phyloP scores from a whole-genome alignment of 2,888 invertebrate species.

The Sclerodermus sp. region DNA sequence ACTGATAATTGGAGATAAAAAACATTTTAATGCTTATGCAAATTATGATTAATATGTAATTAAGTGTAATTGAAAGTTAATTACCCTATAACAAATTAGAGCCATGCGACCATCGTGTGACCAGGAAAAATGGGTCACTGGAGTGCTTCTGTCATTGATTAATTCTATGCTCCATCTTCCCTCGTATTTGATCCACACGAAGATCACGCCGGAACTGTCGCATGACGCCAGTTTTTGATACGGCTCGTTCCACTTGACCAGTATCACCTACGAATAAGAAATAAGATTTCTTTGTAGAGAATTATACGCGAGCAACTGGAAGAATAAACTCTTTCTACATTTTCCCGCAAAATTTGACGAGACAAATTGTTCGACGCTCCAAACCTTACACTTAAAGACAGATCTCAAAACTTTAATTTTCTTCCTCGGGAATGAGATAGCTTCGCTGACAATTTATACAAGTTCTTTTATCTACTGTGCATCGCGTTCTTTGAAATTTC shows the following conservation, averaged over 20 bases:
- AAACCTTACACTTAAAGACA: no score
- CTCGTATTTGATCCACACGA: conserved; percentile 99
- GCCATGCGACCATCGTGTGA: conserved; percentile 98
- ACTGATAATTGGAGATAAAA: no score
- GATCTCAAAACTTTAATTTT: no score
- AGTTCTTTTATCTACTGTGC: no score
- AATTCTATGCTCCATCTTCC: conserved; percentile 98
- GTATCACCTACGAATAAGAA: conserved; percentile 69
- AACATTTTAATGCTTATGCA: no score
- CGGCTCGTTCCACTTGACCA: conserved; percentile 98
- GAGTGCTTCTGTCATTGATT: conserved; percentile 96
- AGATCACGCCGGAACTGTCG: conserved; percentile 96
- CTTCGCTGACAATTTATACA: no score
- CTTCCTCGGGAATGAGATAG: no score
- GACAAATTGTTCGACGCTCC: background rate
- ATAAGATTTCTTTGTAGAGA: no score
- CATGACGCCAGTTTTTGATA: conserved; percentile 97
- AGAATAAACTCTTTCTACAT: no score
- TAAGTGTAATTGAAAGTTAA: conserved; percentile 8
- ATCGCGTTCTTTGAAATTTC: no score
- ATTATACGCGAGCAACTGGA: no score
- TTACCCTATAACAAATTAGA: conserved; percentile 92
- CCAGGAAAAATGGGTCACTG: conserved; percentile 98
- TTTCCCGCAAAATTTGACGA: no score
- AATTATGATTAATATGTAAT: background rate